Conservation (phyloP, 2,113 vertebrate genomes). For the Camelus dromedarius region DNA sequence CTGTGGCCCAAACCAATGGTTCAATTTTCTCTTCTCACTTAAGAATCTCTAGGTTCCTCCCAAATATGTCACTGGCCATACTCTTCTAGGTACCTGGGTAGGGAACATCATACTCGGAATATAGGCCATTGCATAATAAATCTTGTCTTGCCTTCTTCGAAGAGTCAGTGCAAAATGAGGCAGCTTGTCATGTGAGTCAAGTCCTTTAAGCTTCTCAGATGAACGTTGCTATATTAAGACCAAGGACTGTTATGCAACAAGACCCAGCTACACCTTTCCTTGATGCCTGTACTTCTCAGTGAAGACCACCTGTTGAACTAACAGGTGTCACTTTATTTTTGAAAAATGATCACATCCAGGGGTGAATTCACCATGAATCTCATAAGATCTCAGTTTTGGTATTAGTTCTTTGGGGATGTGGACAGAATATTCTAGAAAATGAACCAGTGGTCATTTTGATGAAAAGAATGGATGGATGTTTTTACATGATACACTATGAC, state of each 20-base stretch:
- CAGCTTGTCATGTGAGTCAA: constrained; percentile 60
- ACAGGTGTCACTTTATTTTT: constrained; percentile 51
- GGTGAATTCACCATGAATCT: not conserved
- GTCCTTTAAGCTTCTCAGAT: constrained; percentile 70
- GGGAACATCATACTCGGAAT: constrained; percentile 51
- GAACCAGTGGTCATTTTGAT: not conserved
- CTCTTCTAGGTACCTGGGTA: constrained; percentile 53
- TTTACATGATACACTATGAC: constrained; percentile 1
- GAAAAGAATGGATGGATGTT: constrained; percentile 51
- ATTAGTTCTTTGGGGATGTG: constrained; percentile 26
- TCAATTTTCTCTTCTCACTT: constrained; percentile 7
- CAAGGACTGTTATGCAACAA: constrained; percentile 65
- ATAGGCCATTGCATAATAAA: constrained; percentile 61
- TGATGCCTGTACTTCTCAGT: not conserved
- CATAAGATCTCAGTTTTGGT: constrained; percentile 16
- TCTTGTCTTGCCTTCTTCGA: constrained; percentile 63
- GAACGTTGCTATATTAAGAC: constrained; percentile 70
- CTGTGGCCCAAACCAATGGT: not conserved
- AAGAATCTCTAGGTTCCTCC: constrained; percentile 34
- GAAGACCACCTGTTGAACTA: constrained; percentile 44
- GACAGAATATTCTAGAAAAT: constrained; percentile 49
- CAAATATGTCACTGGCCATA: not conserved
- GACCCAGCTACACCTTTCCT: constrained; percentile 56
- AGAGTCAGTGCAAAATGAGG: constrained; percentile 60
- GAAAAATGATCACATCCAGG: constrained; percentile 45